A percentile compares a stretch with the other conserved stretches of the same genome.
These are phyloP conservation scores for Cyanoderma ruficeps DNA, from an alignment of 2,113 vertebrate genomes.

Conservation along the genomic window DNA sequence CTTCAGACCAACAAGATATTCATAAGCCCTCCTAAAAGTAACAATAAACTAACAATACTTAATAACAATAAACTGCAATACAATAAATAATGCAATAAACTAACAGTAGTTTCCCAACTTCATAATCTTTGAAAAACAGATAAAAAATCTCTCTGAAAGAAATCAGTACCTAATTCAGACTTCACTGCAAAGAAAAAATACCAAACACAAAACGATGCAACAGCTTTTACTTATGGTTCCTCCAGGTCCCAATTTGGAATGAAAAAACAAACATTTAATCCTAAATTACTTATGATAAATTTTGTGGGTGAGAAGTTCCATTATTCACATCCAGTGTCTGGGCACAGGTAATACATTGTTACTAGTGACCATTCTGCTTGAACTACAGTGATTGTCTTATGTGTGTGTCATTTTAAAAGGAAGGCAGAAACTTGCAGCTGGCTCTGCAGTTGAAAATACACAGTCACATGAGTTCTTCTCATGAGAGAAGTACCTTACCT, in stretches of 20 bases:
- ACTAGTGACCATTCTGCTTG: not conserved
- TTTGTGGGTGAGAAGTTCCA: not conserved
- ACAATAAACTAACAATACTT: not conserved
- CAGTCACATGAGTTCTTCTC: not conserved
- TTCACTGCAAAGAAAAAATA: not conserved
- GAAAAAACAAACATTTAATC: not conserved
- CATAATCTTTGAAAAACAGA: not conserved
- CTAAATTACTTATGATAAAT: not conserved
- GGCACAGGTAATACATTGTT: not conserved
- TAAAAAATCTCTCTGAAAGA: not conserved
- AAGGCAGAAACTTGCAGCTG: not conserved
- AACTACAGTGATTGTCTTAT: not conserved
- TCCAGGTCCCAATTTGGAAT: not conserved
- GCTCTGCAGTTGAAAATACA: not conserved
- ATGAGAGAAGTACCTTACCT: not conserved
- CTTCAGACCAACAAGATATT: not conserved
- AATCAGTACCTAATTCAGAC: not conserved
- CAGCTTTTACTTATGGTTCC: not conserved
- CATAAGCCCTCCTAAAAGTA: not conserved
- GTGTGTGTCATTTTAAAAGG: not conserved
- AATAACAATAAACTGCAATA: not conserved
- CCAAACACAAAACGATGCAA: rapidly evolving
- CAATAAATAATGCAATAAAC: not conserved
- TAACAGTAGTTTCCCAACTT: not conserved
- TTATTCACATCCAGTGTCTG: not conserved